A percentile compares a stretch with the other conserved stretches of the same genome.
Evolutionary conservation across 2,888 invertebrate species (phyloP).

Genomic region (Schrankia costaestrigalis): DNA sequence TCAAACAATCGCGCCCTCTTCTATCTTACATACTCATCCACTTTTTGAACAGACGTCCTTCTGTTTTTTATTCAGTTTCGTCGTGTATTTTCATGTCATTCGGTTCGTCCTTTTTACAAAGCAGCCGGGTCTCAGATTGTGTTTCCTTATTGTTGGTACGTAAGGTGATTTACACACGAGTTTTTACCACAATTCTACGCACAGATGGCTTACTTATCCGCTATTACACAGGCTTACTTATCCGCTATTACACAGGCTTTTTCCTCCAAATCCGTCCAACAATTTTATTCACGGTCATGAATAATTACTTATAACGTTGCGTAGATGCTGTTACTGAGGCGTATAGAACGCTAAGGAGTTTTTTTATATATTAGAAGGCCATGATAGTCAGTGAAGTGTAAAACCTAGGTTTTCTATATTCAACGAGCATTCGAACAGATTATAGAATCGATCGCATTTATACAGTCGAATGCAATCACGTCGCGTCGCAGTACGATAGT

Average conservation of each 20-base stretch:
- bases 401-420: slow-evolving; percentile 11
- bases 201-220: slow-evolving; percentile 35
- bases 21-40: slow-evolving; percentile 17
- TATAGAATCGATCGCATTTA: slow-evolving; percentile 25
- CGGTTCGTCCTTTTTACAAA: slow-evolving; percentile 22
- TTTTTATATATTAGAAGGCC: too few relatives aligned
- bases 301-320: slow-evolving; percentile 23
- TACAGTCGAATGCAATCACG: slow-evolving; percentile 28
- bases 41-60: slow-evolving; percentile 13
- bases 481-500: slow-evolving; percentile 31
- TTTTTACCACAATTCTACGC: slow-evolving; percentile 25
- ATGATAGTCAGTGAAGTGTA: too few relatives aligned
- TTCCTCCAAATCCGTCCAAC: slow-evolving; percentile 20
- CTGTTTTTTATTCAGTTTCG: slow-evolving; percentile 14
- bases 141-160: slow-evolving; percentile 24
- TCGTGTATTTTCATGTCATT: slow-evolving; percentile 20
- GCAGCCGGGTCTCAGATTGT: slow-evolving; percentile 15
- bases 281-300: slow-evolving; percentile 34
- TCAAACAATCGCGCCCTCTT: slow-evolving; percentile 20
- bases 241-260: too few relatives aligned
- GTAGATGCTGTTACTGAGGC: slow-evolving; percentile 5
- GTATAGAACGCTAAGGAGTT: slow-evolving; percentile 14
- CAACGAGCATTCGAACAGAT: slow-evolving; percentile 15
- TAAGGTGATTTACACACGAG: slow-evolving; percentile 14
- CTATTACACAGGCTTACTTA: slow-evolving; percentile 32